phyloP scores from a whole-genome alignment of 2,888 invertebrate genomes.

The Euplagia quadripunctaria region DNA sequence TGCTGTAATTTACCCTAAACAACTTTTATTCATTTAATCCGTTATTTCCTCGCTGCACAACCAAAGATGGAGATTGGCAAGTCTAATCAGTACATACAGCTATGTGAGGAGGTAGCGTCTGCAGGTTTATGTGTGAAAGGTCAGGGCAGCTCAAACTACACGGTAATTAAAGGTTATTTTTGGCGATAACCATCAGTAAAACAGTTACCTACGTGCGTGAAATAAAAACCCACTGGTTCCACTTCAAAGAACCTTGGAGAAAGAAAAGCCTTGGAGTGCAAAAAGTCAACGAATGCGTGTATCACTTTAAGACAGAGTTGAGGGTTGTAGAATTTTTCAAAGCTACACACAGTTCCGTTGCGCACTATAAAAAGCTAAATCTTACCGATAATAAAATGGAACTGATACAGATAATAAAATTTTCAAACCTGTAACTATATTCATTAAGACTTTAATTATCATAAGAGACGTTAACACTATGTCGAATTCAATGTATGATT shows the following conservation, averaged over 20 bases:
- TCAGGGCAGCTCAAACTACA: constrained; percentile 85
- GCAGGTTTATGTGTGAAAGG: constrained; percentile 80
- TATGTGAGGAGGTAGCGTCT: constrained; percentile 64
- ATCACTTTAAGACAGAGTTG: constrained; percentile 56
- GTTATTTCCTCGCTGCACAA: not conserved
- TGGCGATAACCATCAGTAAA: constrained; percentile 86
- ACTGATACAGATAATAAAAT: not conserved
- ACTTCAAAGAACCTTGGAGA: constrained; percentile 72
- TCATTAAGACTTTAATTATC: no score
- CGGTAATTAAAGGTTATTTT: constrained; percentile 87
- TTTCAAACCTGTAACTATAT: no score
- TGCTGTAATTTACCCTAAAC: not conserved
- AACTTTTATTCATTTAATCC: not conserved
- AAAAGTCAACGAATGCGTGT: constrained; percentile 75
- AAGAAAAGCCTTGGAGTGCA: constrained; percentile 69
- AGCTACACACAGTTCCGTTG: constrained; percentile 33
- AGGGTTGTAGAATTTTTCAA: constrained; percentile 50
- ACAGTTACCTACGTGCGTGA: constrained; percentile 82
- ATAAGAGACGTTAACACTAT: not conserved
- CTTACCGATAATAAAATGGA: constrained; percentile 9
- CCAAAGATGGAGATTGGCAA: constrained; percentile 44
- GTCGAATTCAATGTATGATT: not conserved
- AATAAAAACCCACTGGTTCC: constrained; percentile 81
- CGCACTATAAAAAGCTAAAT: constrained; percentile 26
- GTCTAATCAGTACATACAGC: constrained; percentile 68